Evolutionary conservation across 2,797 vertebrate species (phyloP), one percentile per base, ranked within the genome.

Genomic region (Bryconaethiops microstoma): DNA sequence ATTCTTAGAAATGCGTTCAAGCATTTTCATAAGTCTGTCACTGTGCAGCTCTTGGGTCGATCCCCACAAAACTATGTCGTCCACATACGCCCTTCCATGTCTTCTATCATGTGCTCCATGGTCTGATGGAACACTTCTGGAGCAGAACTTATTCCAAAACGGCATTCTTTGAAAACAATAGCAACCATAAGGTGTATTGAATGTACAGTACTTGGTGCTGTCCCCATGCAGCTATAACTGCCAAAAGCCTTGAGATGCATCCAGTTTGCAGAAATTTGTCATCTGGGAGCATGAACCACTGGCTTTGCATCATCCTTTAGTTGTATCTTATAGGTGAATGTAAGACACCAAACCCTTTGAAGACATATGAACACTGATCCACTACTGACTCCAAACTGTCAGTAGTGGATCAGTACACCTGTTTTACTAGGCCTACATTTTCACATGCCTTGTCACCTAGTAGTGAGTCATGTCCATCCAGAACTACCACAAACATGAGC

Each of bases 381-480:
- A 78, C 73, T 35, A 76, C 74, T 4, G 48, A 29, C 14, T 64
- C 42, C 12, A 14, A 23, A 64, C n/a, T 25, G 42, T 78, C 54
- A 42, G 39, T 21, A 48, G 35, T 76, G 23, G 40, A 79, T 76
- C 12, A 21, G 19, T 82, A 73, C 0, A 84, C 35, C 10, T 63
- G 60, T 71, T 80, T 84, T 1, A 79, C 76, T 5, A 87, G 19
- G 7, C 40, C 62, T 6, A 86, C 0, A 16, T 84, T 42, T 45
- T 84, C 84, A 84, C 85, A 83, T 29, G 84, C 78, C 13, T 23
- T 64, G 12, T 81, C 29, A 25, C 71, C 74, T 0, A 85, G 55
- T 40, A 88, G 77, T 54, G 86, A 83, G 2, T 84, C 76, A 7
- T 23, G 68, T 19, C 23, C 74, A 3, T 29, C 29, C 3, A 3